Percentiles rank a stretch among this genome's conserved stretches.
Conservation (phyloP, 2,113 vertebrate genomes). For the Cheirogaleus medius region DNA sequence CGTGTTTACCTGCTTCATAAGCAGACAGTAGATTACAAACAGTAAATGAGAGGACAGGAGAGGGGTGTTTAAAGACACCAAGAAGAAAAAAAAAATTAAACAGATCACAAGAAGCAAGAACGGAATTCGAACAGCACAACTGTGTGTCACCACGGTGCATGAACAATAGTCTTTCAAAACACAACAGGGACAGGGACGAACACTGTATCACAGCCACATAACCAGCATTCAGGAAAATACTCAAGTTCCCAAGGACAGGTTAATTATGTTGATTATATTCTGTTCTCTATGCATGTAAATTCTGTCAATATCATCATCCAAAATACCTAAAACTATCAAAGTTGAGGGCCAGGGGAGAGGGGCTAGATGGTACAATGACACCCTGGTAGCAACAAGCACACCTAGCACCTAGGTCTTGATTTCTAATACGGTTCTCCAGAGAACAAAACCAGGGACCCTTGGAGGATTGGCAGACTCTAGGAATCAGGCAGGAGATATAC, state of each 20-base stretch:
- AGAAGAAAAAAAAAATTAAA: not conserved
- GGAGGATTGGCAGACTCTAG: not conserved
- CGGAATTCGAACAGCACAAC: not conserved
- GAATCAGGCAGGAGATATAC: not conserved
- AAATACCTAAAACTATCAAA: not conserved
- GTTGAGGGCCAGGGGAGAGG: not conserved
- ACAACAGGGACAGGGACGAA: not conserved
- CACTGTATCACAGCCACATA: not conserved
- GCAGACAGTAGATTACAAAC: not conserved
- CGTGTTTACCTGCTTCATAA: not conserved
- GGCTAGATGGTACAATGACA: not conserved
- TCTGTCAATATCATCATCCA: not conserved
- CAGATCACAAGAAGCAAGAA: not conserved
- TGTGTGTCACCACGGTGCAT: accelerated
- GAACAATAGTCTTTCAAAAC: not conserved
- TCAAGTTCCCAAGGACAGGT: not conserved
- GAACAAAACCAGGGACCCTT: not conserved
- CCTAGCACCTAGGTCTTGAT: too few species aligned
- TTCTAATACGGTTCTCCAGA: not conserved
- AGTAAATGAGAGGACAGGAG: not conserved
- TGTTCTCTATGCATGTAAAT: too few species aligned
- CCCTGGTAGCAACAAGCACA: not conserved
- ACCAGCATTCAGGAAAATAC: not conserved
- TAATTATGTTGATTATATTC: not conserved
- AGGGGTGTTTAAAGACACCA: not conserved